These are phyloP conservation scores for Saguinus midas DNA, from an alignment of 2,113 vertebrate genomes.

Conservation along the genomic window DNA sequence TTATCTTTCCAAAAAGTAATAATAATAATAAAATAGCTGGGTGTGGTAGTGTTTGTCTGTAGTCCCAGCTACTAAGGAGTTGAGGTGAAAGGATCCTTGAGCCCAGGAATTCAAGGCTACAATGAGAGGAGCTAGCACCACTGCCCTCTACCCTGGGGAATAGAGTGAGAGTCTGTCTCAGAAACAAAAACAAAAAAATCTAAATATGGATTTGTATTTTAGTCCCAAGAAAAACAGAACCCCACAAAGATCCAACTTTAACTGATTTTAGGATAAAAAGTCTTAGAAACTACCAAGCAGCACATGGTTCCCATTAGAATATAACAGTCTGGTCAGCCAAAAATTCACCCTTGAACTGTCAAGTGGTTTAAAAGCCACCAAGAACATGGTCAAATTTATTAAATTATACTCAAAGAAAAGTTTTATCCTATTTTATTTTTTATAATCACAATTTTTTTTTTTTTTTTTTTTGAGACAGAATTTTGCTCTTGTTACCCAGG, in stretches of 20 bases:
- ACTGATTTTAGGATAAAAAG: constrained; percentile 30
- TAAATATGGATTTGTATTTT: constrained; percentile 41
- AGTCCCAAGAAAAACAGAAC: constrained; percentile 28
- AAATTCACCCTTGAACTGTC: constrained; percentile 15
- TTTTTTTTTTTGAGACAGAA: too few relatives aligned
- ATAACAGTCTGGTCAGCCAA: not conserved
- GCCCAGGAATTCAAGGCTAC: too few relatives aligned
- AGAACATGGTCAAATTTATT: not conserved
- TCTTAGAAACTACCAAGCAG: constrained; percentile 18
- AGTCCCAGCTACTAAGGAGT: too few relatives aligned
- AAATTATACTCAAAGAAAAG: constrained; percentile 9
- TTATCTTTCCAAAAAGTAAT: too few relatives aligned
- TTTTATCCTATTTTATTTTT: not conserved
- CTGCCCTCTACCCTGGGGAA: too few relatives aligned
- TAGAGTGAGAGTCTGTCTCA: too few relatives aligned
- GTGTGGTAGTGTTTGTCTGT: too few relatives aligned
- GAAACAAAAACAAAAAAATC: not conserved
- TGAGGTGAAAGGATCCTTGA: too few relatives aligned
- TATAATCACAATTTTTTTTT: not conserved
- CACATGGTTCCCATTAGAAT: constrained; percentile 20
- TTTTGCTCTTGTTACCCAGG: too few relatives aligned
- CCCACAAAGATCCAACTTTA: constrained; percentile 15
- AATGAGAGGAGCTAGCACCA: too few relatives aligned
- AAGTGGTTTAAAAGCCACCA: not conserved
- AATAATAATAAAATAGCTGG: too few relatives aligned